Base-by-base conservation (phyloP, 2,888 invertebrate species). In the Lasioglossum pauxillum region DNA sequence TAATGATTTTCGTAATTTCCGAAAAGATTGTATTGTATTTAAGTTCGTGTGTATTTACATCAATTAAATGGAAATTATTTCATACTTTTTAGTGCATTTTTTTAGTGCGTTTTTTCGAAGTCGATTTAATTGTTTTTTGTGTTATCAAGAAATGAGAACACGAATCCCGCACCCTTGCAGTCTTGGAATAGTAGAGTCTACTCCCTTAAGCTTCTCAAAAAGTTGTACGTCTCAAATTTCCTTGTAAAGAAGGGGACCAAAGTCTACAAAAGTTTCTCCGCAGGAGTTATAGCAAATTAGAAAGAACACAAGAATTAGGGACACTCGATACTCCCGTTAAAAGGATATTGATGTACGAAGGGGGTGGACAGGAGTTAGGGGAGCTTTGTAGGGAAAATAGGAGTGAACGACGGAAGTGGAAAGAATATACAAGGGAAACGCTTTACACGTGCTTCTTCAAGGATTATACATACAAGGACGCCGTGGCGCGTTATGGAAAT, bases 281-380 rank as follows among this genome's bases (percentile, higher is more conserved):
- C 60, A 5, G 19, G 7, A 31, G 31, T 27, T 64, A 64, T 31
- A 14, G 7, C n/a, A 72, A 46, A 46, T 72, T 72, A 44, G 72
- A 46, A 44, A 44, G 27, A 69, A 46, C 74, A 67, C n/a, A 35
- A 71, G 31, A 44, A 78, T 82, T 77, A 69, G 67, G 76, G 53
- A 74, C 31, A 49, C 41, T 74, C 64, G 41, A 71, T 76, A 64
- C 31, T 46, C 53, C 19, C 27, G 80, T 78, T 86, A 78, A 86
- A 81, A 88, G 71, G 80, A 27, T 79, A 82, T 84, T 49, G 78
- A 60, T 75, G 82, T 83, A 71, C 31, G 27, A 31, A 38, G 23
- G 8, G 44, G 5, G 35, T 57, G 67, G 44, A 46, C n/a, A 16
- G 38, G 38, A 38, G 35, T 35, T 31, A 67, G 67, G 31, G 67